phyloP scores from a whole-genome alignment of 1,140 invertebrate species.

The Thalassaphorura encarpata region DNA sequence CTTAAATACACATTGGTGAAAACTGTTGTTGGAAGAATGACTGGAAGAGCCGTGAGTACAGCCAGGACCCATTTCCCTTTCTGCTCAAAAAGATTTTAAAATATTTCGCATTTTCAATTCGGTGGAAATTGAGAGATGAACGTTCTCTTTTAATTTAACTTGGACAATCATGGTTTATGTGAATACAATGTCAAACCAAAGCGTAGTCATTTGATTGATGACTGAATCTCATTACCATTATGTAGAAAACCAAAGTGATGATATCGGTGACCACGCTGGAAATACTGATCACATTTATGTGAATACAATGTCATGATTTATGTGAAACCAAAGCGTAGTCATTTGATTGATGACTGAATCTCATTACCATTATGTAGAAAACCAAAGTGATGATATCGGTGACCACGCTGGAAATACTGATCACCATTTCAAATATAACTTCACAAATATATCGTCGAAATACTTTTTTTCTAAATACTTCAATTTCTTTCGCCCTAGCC shows the following conservation, averaged over 20 bases:
- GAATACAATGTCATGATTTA: background rate
- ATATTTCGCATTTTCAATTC: background rate
- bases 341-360: background rate
- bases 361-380: conserved; percentile 11
- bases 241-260: conserved; percentile 8
- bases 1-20: conserved; percentile 30
- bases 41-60: conserved; percentile 16
- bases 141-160: no score
- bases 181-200: no score
- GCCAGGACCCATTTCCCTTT: conserved; percentile 15
- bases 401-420: conserved; percentile 14
- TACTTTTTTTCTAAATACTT: conserved; percentile 21
- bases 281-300: background rate
- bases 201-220: background rate
- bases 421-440: conserved; percentile 18
- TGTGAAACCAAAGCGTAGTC: background rate
- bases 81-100: conserved; percentile 3
- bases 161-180: no score
- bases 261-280: conserved; percentile 21
- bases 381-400: conserved; percentile 16
- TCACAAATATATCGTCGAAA: conserved; percentile 12
- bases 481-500: conserved; percentile 8
- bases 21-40: conserved; percentile 23
- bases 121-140: background rate
- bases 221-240: background rate